These are phyloP conservation scores for Chelidonichthys spinosus DNA, from an alignment of 2,797 vertebrate genomes.

Conservation along the genomic window DNA sequence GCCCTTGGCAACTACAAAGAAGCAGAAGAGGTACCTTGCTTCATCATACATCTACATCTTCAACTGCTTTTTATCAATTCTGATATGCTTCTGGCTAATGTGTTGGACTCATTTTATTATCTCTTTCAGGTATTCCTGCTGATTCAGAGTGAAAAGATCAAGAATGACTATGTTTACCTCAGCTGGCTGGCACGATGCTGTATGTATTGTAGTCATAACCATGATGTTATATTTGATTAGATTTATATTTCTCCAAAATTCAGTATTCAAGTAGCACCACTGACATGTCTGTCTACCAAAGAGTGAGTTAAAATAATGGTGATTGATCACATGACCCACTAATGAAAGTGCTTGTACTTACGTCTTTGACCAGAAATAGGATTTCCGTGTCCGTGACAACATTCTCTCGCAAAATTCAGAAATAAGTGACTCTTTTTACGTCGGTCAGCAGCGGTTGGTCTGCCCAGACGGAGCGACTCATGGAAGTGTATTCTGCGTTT, in stretches of 20 bases:
- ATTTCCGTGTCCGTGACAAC: too few relatives aligned
- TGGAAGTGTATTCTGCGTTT: too few relatives aligned
- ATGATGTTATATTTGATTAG: neutral
- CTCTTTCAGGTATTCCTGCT: conserved; percentile 90
- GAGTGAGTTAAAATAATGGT: too few relatives aligned
- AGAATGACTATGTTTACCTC: conserved; percentile 95
- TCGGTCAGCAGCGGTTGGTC: too few relatives aligned
- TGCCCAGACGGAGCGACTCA: too few relatives aligned
- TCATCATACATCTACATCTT: neutral
- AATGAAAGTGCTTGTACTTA: too few relatives aligned
- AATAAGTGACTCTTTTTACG: too few relatives aligned
- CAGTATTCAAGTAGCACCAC: neutral
- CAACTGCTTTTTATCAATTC: conserved; percentile 4
- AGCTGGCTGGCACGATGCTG: conserved; percentile 98
- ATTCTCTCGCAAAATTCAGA: too few relatives aligned
- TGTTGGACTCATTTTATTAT: conserved; percentile 15
- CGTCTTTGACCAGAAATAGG: too few relatives aligned
- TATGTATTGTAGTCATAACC: conserved; percentile 80
- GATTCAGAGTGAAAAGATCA: conserved; percentile 97
- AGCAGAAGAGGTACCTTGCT: conserved; percentile 90
- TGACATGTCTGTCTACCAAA: neutral
- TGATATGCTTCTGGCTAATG: neutral
- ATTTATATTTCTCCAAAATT: neutral
- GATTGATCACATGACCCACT: too few relatives aligned
- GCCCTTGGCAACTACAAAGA: conserved; percentile 93